phyloP scores from a whole-genome alignment of 2,797 vertebrate genomes.

The Chaetodon trifasciatus region DNA sequence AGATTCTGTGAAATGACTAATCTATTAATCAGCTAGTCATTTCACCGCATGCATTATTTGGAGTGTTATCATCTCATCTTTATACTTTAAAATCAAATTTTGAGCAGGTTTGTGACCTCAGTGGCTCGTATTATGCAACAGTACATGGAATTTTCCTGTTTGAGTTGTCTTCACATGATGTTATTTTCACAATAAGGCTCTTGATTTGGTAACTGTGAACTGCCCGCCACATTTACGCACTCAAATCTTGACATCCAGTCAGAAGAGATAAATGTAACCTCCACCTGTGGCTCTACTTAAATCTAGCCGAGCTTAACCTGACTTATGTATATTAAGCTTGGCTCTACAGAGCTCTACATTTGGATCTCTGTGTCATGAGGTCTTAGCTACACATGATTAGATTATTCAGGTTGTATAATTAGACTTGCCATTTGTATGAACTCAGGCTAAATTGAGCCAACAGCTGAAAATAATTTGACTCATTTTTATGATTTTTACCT shows the following conservation, averaged over 20 bases:
- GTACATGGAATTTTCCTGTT: neutral
- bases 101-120: neutral
- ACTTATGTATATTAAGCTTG: neutral
- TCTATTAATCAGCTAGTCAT: neutral
- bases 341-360: slow-evolving; percentile 23
- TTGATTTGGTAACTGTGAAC: neutral
- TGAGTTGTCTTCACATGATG: neutral
- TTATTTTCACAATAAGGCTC: neutral
- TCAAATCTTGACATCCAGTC: neutral
- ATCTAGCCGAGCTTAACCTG: slow-evolving; percentile 14
- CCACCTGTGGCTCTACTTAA: slow-evolving; percentile 18
- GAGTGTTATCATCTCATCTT: too few species aligned
- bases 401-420: slow-evolving; percentile 42
- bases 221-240: neutral
- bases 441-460: slow-evolving; percentile 34
- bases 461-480: slow-evolving; percentile 41
- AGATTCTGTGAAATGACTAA: neutral
- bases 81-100: neutral
- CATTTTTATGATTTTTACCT: slow-evolving; percentile 12
- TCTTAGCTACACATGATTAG: slow-evolving; percentile 27
- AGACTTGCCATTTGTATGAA: slow-evolving; percentile 21
- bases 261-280: slow-evolving; percentile 14
- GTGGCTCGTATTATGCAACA: neutral
- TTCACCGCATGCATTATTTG: neutral
- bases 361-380: slow-evolving; percentile 27